These are phyloP conservation scores for Mus spicilegus DNA, from an alignment of 2,113 vertebrate genomes.

Conservation along the genomic window DNA sequence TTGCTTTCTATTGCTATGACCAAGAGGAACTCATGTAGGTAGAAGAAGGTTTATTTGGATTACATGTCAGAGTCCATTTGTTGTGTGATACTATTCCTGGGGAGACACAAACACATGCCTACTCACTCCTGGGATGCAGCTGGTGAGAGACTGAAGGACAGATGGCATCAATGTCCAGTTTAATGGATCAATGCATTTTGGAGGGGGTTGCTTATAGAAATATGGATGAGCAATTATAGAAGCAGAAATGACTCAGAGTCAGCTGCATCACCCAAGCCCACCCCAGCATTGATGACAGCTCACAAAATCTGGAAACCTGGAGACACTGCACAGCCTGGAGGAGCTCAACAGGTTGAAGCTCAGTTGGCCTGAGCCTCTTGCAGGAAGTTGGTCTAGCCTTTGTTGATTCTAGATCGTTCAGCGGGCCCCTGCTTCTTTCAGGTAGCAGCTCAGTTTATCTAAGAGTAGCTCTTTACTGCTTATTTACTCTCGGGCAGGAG, in stretches of 20 bases:
- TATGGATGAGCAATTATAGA: background rate
- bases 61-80: background rate
- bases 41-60: background rate
- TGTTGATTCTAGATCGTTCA: background rate
- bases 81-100: background rate
- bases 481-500: background rate
- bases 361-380: background rate
- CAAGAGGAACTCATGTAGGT: background rate
- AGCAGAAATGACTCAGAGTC: background rate
- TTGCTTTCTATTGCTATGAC: background rate
- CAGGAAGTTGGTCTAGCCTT: background rate
- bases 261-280: background rate
- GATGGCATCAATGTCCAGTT: background rate
- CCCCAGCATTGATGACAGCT: background rate
- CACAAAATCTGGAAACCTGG: background rate
- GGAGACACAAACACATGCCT: background rate
- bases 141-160: background rate
- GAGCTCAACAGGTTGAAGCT: background rate
- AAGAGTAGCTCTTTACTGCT: background rate
- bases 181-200: background rate
- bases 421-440: background rate
- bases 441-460: background rate
- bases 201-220: background rate
- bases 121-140: background rate
- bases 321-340: background rate